Conservation (phyloP, 92 coral and sea anemone genomes). For the Phymanthus crucifer region DNA sequence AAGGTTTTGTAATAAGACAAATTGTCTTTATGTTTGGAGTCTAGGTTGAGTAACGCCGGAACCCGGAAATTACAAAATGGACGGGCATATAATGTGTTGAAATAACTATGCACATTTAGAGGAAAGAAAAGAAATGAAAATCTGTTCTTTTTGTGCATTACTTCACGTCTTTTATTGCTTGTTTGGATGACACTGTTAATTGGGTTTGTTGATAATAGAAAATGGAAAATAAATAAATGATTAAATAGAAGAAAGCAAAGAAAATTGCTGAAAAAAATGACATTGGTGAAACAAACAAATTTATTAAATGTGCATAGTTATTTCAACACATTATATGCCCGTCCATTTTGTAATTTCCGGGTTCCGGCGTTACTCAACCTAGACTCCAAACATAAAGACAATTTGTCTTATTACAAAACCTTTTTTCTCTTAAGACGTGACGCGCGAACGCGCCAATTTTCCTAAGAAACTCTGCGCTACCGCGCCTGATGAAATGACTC, state of each 20-base stretch:
- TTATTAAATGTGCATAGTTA: neutral
- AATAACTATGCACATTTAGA: neutral
- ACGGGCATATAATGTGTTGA: neutral
- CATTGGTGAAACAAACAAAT: no score
- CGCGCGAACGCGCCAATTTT: neutral
- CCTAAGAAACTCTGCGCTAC: neutral
- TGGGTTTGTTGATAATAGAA: no score
- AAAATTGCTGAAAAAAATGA: no score
- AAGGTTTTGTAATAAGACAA: neutral
- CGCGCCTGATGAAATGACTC: neutral
- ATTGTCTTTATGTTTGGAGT: neutral
- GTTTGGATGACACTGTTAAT: neutral
- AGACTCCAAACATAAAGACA: neutral
- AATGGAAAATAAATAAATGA: no score
- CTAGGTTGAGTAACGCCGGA: neutral
- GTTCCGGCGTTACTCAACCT: neutral
- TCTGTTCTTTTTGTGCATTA: neutral
- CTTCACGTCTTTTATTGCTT: neutral
- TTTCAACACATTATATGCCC: neutral
- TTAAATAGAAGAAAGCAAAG: no score
- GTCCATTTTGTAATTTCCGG: neutral
- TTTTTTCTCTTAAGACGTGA: neutral
- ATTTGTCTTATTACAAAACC: neutral
- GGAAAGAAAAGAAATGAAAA: neutral
- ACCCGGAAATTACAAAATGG: neutral